Conservation (phyloP, 2,797 vertebrate genomes). For the Arnoldichthys spilopterus region DNA sequence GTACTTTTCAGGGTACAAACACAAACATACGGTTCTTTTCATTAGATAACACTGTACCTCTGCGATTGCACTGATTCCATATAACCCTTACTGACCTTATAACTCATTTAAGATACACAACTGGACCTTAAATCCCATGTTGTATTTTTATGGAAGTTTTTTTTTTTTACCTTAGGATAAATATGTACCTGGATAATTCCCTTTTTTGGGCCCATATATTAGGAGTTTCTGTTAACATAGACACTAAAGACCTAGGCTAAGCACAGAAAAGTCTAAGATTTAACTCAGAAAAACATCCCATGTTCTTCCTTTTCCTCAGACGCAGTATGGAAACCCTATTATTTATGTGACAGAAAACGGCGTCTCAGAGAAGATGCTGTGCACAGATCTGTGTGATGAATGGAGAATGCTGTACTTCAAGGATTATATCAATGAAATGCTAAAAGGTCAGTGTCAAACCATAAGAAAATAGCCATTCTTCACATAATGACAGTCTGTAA, state of each 20-base stretch:
- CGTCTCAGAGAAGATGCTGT: constrained; percentile 82
- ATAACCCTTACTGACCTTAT: too few relatives aligned
- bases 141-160: too few relatives aligned
- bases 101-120: too few relatives aligned
- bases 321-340: constrained; percentile 86
- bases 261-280: background rate
- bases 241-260: background rate
- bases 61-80: too few relatives aligned
- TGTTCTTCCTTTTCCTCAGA: constrained; percentile 70
- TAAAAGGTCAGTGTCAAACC: constrained; percentile 81
- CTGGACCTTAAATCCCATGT: too few relatives aligned
- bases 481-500: background rate
- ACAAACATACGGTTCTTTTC: too few relatives aligned
- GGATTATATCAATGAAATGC: constrained; percentile 91
- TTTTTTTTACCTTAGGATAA: too few relatives aligned
- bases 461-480: background rate
- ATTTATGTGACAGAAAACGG: constrained; percentile 92
- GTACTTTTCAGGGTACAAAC: too few relatives aligned
- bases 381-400: constrained; percentile 87
- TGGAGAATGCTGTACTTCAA: constrained; percentile 89
- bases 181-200: too few relatives aligned
- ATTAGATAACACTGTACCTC: too few relatives aligned
- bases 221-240: background rate
- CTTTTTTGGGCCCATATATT: background rate
- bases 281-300: background rate